phyloP scores from a whole-genome alignment of 2,113 vertebrate genomes.

The Paratilapia polleni region DNA sequence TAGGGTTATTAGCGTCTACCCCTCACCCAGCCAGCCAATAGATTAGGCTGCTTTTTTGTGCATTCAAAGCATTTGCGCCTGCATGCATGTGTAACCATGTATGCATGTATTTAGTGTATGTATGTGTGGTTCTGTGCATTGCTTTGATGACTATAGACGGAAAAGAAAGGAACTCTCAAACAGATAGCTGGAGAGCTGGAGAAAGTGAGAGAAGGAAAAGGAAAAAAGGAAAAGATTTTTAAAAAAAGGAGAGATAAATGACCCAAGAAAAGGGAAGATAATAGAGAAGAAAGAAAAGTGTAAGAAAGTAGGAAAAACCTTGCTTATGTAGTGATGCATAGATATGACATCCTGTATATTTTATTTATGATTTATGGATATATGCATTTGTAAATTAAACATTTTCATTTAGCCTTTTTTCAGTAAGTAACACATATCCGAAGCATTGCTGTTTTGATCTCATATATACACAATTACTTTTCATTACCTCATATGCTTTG shows the following conservation, averaged over 20 bases:
- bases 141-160: constrained; percentile 23
- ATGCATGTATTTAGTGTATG: background rate
- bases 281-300: background rate
- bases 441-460: background rate
- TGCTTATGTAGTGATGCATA: background rate
- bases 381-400: background rate
- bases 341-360: background rate
- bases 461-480: background rate
- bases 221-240: background rate
- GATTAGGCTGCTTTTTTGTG: constrained; percentile 10
- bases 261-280: background rate
- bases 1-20: constrained; percentile 33
- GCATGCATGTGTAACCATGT: background rate
- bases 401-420: background rate
- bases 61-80: background rate
- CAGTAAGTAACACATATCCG: background rate
- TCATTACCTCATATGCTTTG: background rate
- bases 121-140: constrained; percentile 10
- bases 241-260: background rate
- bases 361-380: background rate
- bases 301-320: background rate
- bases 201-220: background rate
- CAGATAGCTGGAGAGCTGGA: background rate
- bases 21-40: constrained; percentile 35
- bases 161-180: background rate